These are phyloP conservation scores for Drosophila histrio DNA, from an alignment of 2,888 invertebrate genomes.

Conservation along the genomic window DNA sequence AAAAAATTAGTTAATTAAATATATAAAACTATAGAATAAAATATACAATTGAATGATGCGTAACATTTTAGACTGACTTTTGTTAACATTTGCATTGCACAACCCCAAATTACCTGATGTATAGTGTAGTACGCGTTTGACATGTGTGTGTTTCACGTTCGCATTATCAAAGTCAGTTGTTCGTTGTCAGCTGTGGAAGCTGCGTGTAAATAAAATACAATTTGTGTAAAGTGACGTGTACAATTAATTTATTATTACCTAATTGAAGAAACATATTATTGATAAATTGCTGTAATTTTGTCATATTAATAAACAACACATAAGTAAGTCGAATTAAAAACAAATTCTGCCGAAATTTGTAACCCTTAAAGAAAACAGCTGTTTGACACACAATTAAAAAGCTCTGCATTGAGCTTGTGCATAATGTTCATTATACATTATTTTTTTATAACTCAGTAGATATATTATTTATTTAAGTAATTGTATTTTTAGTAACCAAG, in stretches of 20 bases:
- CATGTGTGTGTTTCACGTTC: not conserved
- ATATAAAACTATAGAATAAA: not conserved
- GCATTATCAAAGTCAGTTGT: constrained; percentile 1
- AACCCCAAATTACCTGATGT: not conserved
- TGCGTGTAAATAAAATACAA: not conserved
- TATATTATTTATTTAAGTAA: not conserved
- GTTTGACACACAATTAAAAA: not conserved
- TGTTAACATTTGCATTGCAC: not conserved
- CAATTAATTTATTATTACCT: not conserved
- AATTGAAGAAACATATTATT: not conserved
- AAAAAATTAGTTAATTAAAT: not conserved
- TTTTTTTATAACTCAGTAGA: not conserved
- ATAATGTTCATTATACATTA: not conserved
- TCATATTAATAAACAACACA: not conserved
- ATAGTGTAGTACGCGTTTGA: not conserved
- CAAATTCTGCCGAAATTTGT: not conserved
- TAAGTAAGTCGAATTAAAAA: not conserved
- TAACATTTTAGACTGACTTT: not conserved
- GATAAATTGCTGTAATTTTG: not conserved
- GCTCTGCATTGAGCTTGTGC: not conserved
- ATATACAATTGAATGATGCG: not conserved
- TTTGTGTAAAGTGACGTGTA: not conserved
- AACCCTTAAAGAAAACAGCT: not conserved
- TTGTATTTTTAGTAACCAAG: not conserved
- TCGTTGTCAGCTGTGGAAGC: constrained; percentile 13